Base-by-base conservation (phyloP, 2,888 invertebrate species). In the Pandemis heparana region DNA sequence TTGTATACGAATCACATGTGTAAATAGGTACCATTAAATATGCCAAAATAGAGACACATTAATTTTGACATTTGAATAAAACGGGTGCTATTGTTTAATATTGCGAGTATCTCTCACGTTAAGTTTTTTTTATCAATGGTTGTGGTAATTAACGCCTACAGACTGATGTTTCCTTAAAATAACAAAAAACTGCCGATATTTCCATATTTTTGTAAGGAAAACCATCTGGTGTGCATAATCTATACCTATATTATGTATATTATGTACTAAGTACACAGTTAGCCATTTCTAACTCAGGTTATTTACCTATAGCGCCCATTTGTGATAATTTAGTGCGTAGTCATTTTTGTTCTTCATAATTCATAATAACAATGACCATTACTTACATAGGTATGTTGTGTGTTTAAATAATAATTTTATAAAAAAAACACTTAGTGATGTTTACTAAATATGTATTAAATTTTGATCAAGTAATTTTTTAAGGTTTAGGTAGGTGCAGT, bases 51-150 rank as follows among this genome's bases (percentile, higher is more conserved):
- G n/a, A 16, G n/a, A 4, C 51, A 51, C 18, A 16, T n/a, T 18
- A 18, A 56, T 23, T 23, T 12, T 23, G 56, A 23, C 23, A 10
- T 64, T 64, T 32, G 53, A 70, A 56, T 43, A 16, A 56, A 70
- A 32, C 43, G 43, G 56, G 62, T 63, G 62, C 43, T 46, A 56
- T 4, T 53, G 51, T 39, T 18, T 43, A 38, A 23, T 51, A n/a
- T 51, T 23, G 4, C 23, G 23, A 32, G 23, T 32, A 56, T 23
- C 23, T 56, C 23, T 56, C 56, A 23, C 18, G 12, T 56, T 1
- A 60, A n/a, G 38, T 38, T 38, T 60, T 38, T 60, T 23, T 60
- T 60, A 60, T 60, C 39, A 38, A 60, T 60, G 18, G 23, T 8
- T 60, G 60, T 60, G 38, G 9, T 7, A n/a, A 60, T 60, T 60